Conservation (phyloP, 2,888 invertebrate genomes). For the Pantelozetes paolii region DNA sequence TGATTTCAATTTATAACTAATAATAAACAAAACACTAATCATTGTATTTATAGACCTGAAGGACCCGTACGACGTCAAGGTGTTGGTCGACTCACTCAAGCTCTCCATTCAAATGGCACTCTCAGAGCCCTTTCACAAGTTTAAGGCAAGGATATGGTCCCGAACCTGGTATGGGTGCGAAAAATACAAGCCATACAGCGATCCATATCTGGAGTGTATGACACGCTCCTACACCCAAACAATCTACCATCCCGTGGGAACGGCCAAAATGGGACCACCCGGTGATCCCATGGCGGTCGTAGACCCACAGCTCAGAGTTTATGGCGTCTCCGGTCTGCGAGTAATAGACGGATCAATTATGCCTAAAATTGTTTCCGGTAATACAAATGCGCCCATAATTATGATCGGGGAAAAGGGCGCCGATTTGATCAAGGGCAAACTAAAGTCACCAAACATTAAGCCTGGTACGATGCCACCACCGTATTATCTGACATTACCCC, state of each 20-base stretch:
- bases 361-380: slow-evolving; percentile 82
- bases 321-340: slow-evolving; percentile 68
- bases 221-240: slow-evolving; percentile 46
- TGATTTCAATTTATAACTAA: not conserved
- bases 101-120: slow-evolving; percentile 43
- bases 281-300: slow-evolving; percentile 46
- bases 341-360: slow-evolving; percentile 83
- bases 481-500: slow-evolving; percentile 39
- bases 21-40: not conserved
- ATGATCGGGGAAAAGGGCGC: slow-evolving; percentile 76
- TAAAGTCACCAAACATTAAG: slow-evolving; percentile 20
- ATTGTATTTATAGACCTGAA: slow-evolving; percentile 30
- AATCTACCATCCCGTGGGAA: slow-evolving; percentile 47
- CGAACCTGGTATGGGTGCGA: slow-evolving; percentile 58
- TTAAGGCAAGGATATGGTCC: slow-evolving; percentile 40
- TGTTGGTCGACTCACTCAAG: slow-evolving; percentile 45
- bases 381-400: slow-evolving; percentile 84
- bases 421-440: slow-evolving; percentile 42
- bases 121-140: slow-evolving; percentile 43
- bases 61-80: slow-evolving; percentile 69
- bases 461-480: slow-evolving; percentile 41
- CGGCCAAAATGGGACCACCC: slow-evolving; percentile 45
- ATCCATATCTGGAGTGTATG: slow-evolving; percentile 44
- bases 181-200: slow-evolving; percentile 52
- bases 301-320: slow-evolving; percentile 44